Percentiles rank a stretch among this genome's conserved stretches.
phyloP scores from a whole-genome alignment of 1,140 invertebrate genomes.

The Zaprionus ornatus region DNA sequence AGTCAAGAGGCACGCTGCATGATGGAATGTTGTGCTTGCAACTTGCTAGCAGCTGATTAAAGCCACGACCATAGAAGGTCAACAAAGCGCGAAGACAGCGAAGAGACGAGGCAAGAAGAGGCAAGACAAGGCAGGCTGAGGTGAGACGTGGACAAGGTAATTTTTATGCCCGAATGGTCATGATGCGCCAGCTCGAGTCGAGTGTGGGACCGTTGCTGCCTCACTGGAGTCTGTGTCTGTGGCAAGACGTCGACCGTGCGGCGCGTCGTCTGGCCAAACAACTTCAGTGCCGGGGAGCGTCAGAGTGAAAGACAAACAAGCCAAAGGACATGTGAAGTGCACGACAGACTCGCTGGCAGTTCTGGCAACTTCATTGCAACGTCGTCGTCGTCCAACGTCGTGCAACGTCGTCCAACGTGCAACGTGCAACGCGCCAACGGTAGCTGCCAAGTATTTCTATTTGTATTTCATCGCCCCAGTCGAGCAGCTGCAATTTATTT shows the following conservation, averaged over 20 bases:
- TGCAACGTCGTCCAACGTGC: slow-evolving; percentile 38
- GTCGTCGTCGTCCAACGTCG: slow-evolving; percentile 50
- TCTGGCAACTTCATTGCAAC: slow-evolving; percentile 46
- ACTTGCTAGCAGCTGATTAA: slow-evolving; percentile 46
- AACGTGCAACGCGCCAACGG: slow-evolving; percentile 55
- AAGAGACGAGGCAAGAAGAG: slow-evolving; percentile 1
- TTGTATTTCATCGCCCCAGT: slow-evolving; percentile 77
- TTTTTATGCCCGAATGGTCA: slow-evolving; percentile 79
- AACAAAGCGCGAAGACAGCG: slow-evolving; percentile 20
- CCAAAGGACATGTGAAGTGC: slow-evolving; percentile 66
- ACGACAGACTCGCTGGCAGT: slow-evolving; percentile 28
- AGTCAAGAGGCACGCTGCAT: slow-evolving; percentile 34
- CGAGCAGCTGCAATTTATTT: slow-evolving; percentile 80
- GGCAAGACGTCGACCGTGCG: slow-evolving; percentile 20
- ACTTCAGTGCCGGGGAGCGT: slow-evolving; percentile 54
- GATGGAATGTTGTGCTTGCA: slow-evolving; percentile 40
- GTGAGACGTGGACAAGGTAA: slow-evolving; percentile 61
- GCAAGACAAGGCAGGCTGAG: slow-evolving; percentile 1
- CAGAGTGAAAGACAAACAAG: slow-evolving; percentile 68
- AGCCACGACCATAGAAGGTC: slow-evolving; percentile 47
- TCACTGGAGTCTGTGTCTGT: slow-evolving; percentile 12
- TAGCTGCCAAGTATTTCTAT: slow-evolving; percentile 82
- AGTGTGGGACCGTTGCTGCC: background rate
- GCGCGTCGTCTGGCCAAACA: slow-evolving; percentile 72
- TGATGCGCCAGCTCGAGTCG: slow-evolving; percentile 59